A percentile compares a stretch with the other conserved stretches of the same genome.
Conservation (phyloP, 2,797 vertebrate species). For the Nothura maculosa region DNA sequence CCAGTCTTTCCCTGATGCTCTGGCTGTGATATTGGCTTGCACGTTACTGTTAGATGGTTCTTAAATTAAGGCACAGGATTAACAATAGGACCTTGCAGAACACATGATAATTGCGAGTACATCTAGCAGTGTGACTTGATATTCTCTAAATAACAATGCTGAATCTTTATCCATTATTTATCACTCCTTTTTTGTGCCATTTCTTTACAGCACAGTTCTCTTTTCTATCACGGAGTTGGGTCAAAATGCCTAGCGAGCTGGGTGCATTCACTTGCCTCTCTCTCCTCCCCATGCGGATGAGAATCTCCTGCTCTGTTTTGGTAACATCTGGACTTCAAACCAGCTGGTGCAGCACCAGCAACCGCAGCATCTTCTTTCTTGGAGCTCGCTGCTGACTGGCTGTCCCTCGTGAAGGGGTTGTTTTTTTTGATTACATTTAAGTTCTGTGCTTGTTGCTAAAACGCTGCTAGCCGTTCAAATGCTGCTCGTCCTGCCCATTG, state of each 20-base stretch:
- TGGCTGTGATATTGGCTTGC: conserved; percentile 11
- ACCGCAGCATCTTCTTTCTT: fast-evolving
- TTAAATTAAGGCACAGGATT: conserved; percentile 69
- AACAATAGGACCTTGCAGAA: conserved; percentile 24
- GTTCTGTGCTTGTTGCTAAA: too few relatives aligned
- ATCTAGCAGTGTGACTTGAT: conserved; percentile 36
- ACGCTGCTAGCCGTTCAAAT: too few relatives aligned
- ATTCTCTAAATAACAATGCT: conserved; percentile 38
- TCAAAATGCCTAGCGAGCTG: background rate
- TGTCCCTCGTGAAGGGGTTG: fast-evolving
- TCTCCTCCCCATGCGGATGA: background rate
- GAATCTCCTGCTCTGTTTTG: background rate
- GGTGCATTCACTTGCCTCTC: background rate
- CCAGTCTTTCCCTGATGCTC: background rate
- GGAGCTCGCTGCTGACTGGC: fast-evolving
- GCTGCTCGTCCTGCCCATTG: background rate
- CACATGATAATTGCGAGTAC: conserved; percentile 43
- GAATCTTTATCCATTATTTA: conserved; percentile 59
- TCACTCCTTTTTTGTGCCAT: conserved; percentile 25
- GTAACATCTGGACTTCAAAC: background rate
- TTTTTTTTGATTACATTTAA: background rate
- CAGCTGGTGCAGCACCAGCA: background rate
- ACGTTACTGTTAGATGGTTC: conserved; percentile 26
- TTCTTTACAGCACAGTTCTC: background rate
- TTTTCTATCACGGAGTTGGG: background rate